Conservation (phyloP, 2,797 vertebrate genomes). For the Cirrhinus mrigala region DNA sequence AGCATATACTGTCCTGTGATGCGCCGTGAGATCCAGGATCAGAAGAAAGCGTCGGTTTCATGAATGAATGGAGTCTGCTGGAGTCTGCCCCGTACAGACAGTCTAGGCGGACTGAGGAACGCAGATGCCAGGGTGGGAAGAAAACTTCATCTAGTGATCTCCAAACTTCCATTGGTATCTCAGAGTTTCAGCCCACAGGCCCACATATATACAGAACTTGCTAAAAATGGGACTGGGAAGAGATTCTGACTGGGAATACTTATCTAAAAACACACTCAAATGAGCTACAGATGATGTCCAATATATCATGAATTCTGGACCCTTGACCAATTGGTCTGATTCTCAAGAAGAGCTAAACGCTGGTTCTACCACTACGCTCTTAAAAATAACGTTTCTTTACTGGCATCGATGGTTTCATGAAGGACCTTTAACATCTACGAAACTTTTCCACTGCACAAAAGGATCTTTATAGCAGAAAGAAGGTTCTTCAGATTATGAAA, state of each 20-base stretch:
- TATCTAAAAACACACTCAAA: background rate
- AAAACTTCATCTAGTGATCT: background rate
- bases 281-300: background rate
- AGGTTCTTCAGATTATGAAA: background rate
- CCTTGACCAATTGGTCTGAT: background rate
- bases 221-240: no score
- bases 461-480: background rate
- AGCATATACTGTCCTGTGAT: background rate
- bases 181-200: background rate
- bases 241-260: background rate
- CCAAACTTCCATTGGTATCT: background rate
- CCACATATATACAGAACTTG: background rate
- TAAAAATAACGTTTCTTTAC: background rate
- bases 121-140: background rate
- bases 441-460: background rate
- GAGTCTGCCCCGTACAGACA: background rate
- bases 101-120: background rate
- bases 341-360: background rate
- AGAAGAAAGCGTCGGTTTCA: background rate
- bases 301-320: background rate
- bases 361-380: background rate
- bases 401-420: background rate
- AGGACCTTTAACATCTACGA: no score
- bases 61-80: background rate
- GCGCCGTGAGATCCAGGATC: background rate